Evolutionary conservation across 2,888 invertebrate genomes (phyloP).

Genomic region (Helleia helle): DNA sequence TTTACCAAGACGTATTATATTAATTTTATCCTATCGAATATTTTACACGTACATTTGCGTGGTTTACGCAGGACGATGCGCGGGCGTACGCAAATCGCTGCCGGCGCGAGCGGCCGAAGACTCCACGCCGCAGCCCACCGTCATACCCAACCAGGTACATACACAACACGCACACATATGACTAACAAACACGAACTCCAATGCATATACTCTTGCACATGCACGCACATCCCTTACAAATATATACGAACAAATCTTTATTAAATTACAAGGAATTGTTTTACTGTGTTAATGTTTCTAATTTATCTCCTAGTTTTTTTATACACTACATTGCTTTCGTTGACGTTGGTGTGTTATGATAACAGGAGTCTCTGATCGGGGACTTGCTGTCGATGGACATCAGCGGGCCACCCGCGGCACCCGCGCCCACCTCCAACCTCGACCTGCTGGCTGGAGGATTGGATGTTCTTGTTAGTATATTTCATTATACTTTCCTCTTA

Average conservation of each 20-base stretch:
- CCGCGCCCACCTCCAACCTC: slow-evolving; percentile 77
- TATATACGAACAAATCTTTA: too few species aligned
- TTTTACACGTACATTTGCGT: too few species aligned
- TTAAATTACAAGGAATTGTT: too few species aligned
- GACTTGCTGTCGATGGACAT: slow-evolving; percentile 98
- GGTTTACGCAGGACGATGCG: slow-evolving; percentile 67
- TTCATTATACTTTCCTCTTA: too few species aligned
- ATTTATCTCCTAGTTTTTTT: too few species aligned
- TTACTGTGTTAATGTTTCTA: too few species aligned
- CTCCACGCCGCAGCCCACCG: slow-evolving; percentile 55
- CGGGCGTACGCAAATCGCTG: slow-evolving; percentile 85
- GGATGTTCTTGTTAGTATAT: slow-evolving; percentile 84
- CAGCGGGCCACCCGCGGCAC: slow-evolving; percentile 78
- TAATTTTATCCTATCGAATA: too few species aligned
- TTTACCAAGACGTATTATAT: too few species aligned
- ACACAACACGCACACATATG: neutral
- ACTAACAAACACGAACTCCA: too few species aligned
- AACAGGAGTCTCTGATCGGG: slow-evolving; percentile 94
- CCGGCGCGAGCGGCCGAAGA: slow-evolving; percentile 78
- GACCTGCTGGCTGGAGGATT: slow-evolving; percentile 93
- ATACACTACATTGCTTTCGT: too few species aligned
- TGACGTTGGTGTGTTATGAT: too few species aligned
- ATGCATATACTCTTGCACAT: neutral
- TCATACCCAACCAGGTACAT: slow-evolving; percentile 79
- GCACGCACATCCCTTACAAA: too few species aligned